Percentiles rank a stretch among this genome's conserved stretches.
These are phyloP conservation scores for Otus sunia DNA, from an alignment of 2,113 vertebrate genomes.

Conservation along the genomic window DNA sequence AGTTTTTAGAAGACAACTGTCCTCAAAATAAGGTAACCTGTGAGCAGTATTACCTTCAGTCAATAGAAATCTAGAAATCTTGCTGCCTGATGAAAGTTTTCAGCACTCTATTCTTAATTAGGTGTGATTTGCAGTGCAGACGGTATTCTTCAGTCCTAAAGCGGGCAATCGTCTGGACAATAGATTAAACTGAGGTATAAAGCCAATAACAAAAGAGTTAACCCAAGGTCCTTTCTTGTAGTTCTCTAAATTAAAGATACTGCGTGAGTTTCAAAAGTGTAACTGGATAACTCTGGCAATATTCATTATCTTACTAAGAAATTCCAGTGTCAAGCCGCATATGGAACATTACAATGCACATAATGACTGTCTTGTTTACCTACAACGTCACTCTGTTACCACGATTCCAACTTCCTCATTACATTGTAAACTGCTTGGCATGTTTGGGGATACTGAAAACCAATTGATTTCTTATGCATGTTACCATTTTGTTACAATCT, in stretches of 20 bases:
- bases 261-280: neutral
- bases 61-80: neutral
- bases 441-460: neutral
- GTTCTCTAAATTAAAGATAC: neutral
- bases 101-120: neutral
- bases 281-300: neutral
- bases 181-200: neutral
- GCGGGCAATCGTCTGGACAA: neutral
- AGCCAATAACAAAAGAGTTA: neutral
- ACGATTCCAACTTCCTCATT: conserved; percentile 8
- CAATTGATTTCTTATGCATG: neutral
- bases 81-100: neutral
- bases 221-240: neutral
- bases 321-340: neutral
- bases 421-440: neutral
- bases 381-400: neutral
- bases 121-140: neutral
- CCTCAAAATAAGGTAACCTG: neutral
- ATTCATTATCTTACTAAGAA: neutral
- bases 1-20: neutral
- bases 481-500: neutral
- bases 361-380: conserved; percentile 21
- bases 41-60: neutral
- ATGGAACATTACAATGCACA: neutral
- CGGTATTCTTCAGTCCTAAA: neutral